Conservation (phyloP, 2,113 vertebrate species). For the Thinocorus orbignyianus region DNA sequence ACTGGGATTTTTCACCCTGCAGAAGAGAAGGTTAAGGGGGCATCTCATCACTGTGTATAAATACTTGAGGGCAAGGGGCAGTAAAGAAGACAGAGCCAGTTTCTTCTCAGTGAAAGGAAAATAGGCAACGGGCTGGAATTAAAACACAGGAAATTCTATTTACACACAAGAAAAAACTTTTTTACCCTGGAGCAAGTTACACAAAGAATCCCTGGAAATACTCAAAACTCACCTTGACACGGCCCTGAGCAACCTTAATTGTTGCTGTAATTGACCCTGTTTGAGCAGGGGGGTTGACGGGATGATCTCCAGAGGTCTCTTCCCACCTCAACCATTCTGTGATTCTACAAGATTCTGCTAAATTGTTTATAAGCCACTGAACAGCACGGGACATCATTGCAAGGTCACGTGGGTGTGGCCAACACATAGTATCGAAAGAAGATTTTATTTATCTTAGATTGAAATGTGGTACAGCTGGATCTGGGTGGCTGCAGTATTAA, state of each 20-base stretch:
- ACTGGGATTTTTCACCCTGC: background rate
- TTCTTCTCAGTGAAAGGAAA: background rate
- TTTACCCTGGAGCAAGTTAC: background rate
- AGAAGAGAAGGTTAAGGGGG: background rate
- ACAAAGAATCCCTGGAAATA: background rate
- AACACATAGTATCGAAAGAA: background rate
- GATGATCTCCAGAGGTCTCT: background rate
- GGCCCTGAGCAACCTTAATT: background rate
- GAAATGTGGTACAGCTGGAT: background rate
- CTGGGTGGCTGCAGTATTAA: background rate
- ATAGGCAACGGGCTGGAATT: background rate
- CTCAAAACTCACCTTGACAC: background rate
- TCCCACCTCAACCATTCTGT: background rate
- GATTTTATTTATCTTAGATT: background rate
- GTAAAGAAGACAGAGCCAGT: background rate
- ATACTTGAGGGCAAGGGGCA: background rate
- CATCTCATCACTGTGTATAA: background rate
- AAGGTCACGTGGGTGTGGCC: background rate
- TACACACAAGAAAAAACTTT: background rate
- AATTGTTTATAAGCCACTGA: background rate
- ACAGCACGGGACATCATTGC: background rate
- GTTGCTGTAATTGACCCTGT: background rate
- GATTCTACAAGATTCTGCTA: background rate
- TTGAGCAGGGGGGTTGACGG: background rate
- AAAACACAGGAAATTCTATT: background rate